A percentile compares a stretch with the other conserved stretches of the same genome.
These are phyloP conservation scores for Zhengitettix transpicula DNA, from an alignment of 2,888 invertebrate species.

Conservation along the genomic window DNA sequence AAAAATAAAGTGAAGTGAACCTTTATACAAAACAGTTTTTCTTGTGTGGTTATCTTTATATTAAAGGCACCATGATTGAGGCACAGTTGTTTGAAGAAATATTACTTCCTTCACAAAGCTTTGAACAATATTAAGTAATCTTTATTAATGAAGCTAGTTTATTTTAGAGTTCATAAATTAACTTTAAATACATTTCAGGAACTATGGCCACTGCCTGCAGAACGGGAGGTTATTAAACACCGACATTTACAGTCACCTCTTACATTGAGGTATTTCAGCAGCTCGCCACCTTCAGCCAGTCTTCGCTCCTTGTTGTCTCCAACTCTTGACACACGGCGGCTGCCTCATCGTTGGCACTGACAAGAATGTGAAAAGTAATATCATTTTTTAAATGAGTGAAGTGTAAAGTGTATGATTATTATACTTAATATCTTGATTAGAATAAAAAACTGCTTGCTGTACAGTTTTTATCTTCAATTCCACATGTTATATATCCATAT, in stretches of 20 bases:
- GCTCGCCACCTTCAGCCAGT: slow-evolving; percentile 33
- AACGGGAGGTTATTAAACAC: slow-evolving; percentile 50
- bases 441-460: no score
- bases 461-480: no score
- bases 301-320: slow-evolving; percentile 39
- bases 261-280: slow-evolving; percentile 35
- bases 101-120: not conserved
- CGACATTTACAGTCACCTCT: slow-evolving; percentile 47
- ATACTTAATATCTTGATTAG: no score
- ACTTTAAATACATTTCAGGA: slow-evolving; percentile 25
- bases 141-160: not conserved
- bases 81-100: not conserved
- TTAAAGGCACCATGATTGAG: no score
- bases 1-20: no score
- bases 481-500: no score
- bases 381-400: no score
- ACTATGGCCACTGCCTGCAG: slow-evolving; percentile 41
- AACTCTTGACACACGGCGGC: slow-evolving; percentile 27
- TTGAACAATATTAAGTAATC: not conserved
- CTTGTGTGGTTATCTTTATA: no score
- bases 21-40: no score
- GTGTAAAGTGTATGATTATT: no score
- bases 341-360: not conserved
- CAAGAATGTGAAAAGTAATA: not conserved
- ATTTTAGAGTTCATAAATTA: not conserved